These are phyloP conservation scores for Allygus modestus DNA, from an alignment of 2,888 invertebrate genomes.

Conservation along the genomic window DNA sequence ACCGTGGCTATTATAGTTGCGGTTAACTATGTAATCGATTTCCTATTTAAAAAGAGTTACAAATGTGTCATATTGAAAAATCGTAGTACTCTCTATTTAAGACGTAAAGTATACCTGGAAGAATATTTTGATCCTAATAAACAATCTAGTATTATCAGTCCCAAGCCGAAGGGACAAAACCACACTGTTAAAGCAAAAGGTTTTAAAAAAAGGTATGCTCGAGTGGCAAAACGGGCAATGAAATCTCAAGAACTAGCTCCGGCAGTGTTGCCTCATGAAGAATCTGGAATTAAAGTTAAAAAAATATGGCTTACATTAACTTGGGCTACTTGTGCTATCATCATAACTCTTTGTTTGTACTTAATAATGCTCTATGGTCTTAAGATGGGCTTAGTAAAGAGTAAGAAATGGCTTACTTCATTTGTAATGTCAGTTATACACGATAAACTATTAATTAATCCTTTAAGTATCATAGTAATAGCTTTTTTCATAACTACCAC, in stretches of 20 bases:
- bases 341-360: too few relatives aligned
- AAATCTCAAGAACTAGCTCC: neutral
- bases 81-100: neutral
- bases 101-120: neutral
- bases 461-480: neutral
- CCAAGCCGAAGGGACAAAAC: neutral
- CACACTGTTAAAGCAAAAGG: neutral
- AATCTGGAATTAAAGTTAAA: neutral
- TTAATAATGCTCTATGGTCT: too few relatives aligned
- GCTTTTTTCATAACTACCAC: neutral
- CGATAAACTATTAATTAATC: neutral
- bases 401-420: neutral
- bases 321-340: too few relatives aligned
- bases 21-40: neutral
- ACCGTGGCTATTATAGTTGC: neutral
- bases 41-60: neutral
- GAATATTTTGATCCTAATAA: neutral
- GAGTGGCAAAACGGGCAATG: neutral
- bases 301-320: too few relatives aligned
- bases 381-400: neutral
- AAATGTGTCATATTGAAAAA: neutral
- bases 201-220: neutral
- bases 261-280: too few relatives aligned
- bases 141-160: neutral
- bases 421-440: neutral